Evolutionary conservation across 1,140 invertebrate species (phyloP).

Genomic region (Hermetia illucens): DNA sequence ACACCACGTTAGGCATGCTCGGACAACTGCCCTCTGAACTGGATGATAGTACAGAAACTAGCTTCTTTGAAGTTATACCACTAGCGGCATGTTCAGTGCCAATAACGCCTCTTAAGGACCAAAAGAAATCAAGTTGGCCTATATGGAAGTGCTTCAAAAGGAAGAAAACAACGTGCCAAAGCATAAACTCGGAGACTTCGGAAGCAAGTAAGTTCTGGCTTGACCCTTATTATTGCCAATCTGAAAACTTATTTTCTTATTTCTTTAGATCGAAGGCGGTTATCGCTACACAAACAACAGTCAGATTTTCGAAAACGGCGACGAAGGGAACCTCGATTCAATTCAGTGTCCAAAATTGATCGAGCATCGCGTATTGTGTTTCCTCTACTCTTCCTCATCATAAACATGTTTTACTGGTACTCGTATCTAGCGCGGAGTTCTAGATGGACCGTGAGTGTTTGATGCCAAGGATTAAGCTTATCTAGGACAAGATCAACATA

Average conservation of each 20-base stretch:
- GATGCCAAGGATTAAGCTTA: no score
- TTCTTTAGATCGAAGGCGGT: background rate
- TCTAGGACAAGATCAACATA: no score
- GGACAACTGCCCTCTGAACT: constrained; percentile 14
- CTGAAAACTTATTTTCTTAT: background rate
- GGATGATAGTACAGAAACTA: constrained; percentile 20
- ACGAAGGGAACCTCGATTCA: constrained; percentile 42
- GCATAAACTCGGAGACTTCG: no score
- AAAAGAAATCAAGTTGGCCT: background rate
- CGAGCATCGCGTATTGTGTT: constrained; percentile 58
- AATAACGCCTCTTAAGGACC: constrained; percentile 11
- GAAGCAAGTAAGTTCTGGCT: no score
- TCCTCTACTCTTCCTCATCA: constrained; percentile 56
- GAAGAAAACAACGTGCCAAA: background rate
- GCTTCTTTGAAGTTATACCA: constrained; percentile 26
- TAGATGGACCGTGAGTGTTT: no score
- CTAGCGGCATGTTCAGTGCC: constrained; percentile 23
- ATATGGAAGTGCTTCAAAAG: constrained; percentile 5
- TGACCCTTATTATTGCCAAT: background rate
- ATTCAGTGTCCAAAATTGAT: constrained; percentile 70
- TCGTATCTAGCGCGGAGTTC: constrained; percentile 53
- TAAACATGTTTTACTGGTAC: constrained; percentile 71
- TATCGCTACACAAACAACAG: background rate
- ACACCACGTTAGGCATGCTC: constrained; percentile 6
- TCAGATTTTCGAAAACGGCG: constrained; percentile 4